phyloP scores from a whole-genome alignment of 2,113 vertebrate genomes.

The Myocastor coypus region DNA sequence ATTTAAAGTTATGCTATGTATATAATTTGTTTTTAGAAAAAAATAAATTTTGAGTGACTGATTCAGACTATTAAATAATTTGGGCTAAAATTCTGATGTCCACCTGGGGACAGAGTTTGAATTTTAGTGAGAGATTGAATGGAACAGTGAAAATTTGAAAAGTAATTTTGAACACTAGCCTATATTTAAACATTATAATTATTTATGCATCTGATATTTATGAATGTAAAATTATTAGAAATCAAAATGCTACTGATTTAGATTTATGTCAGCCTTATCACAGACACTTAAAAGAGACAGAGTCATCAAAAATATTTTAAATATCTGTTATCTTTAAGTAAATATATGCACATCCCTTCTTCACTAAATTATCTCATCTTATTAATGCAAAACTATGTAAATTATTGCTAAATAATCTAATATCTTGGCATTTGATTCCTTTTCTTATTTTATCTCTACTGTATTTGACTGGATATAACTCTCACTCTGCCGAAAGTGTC shows the following conservation, averaged over 20 bases:
- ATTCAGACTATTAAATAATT: background rate
- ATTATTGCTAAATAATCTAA: slow-evolving; percentile 20
- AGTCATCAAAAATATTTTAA: slow-evolving; percentile 51
- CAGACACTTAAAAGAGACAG: background rate
- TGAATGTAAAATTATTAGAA: slow-evolving; percentile 38
- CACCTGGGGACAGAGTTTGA: background rate
- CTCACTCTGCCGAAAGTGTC: background rate
- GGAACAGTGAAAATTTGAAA: background rate
- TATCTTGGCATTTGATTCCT: background rate
- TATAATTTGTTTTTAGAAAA: background rate
- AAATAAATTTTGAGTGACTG: background rate
- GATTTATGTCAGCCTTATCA: background rate
- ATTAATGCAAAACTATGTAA: slow-evolving; percentile 43
- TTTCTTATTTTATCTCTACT: background rate
- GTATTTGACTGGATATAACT: background rate
- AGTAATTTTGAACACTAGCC: slow-evolving; percentile 9
- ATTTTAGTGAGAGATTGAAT: background rate
- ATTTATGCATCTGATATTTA: slow-evolving; percentile 53
- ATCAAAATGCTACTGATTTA: slow-evolving; percentile 24
- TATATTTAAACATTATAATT: slow-evolving; percentile 25
- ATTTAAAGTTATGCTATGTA: slow-evolving; percentile 8
- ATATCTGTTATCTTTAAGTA: slow-evolving; percentile 18
- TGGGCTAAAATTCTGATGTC: background rate
- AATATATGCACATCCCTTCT: slow-evolving; percentile 4
- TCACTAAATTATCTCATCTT: slow-evolving; percentile 20